phyloP scores from a whole-genome alignment of 2,888 invertebrate genomes.

The Nemapogon koenigi region DNA sequence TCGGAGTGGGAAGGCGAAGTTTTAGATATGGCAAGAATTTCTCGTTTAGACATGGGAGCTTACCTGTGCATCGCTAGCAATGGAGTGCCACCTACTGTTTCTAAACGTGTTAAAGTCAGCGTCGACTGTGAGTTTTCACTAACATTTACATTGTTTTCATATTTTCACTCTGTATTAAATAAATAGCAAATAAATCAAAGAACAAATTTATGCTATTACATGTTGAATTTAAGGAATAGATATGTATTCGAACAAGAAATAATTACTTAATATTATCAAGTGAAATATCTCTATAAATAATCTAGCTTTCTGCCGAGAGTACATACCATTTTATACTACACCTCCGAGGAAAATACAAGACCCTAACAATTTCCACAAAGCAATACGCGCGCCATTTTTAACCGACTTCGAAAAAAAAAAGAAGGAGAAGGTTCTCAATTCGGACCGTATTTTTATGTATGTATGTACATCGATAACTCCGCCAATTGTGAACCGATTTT shows the following conservation, averaged over 20 bases:
- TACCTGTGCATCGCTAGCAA: constrained; percentile 92
- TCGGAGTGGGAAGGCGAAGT: constrained; percentile 85
- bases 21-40: constrained; percentile 83
- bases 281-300: no score
- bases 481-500: no score
- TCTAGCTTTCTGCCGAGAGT: no score
- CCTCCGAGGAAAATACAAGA: no score
- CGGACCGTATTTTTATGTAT: no score
- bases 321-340: no score
- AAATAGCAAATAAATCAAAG: background rate
- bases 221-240: background rate
- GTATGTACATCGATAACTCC: no score
- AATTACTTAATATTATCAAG: no score
- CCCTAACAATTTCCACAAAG: no score
- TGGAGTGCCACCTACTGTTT: constrained; percentile 88
- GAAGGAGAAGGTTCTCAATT: no score
- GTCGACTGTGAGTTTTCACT: constrained; percentile 84
- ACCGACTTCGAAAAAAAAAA: no score
- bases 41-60: constrained; percentile 89
- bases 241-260: background rate
- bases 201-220: background rate
- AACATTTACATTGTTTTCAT: background rate
- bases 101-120: constrained; percentile 91
- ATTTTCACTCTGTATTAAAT: background rate
- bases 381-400: no score